Percentiles rank a stretch among this genome's conserved stretches.
These are phyloP conservation scores for Aplocera efformata DNA, from an alignment of 2,888 invertebrate genomes.

Conservation along the genomic window DNA sequence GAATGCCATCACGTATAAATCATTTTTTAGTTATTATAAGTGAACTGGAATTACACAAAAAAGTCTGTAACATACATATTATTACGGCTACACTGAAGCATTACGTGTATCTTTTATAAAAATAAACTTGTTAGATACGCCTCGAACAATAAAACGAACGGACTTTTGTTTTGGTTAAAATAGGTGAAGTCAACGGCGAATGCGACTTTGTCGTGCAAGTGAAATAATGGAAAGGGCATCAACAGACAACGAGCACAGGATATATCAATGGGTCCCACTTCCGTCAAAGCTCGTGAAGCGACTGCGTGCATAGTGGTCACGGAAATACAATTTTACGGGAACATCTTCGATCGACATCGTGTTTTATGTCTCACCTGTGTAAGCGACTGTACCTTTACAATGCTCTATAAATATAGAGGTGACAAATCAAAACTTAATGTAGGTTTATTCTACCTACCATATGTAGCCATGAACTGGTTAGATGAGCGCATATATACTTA, in stretches of 20 bases:
- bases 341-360: constrained; percentile 31
- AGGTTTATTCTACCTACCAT: background rate
- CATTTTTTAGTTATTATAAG: too few species aligned
- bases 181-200: background rate
- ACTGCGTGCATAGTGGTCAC: constrained; percentile 57
- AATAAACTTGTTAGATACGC: too few species aligned
- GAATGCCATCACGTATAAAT: too few species aligned
- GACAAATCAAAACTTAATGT: constrained; percentile 9
- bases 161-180: too few species aligned
- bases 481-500: too few species aligned
- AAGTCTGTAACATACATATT: too few species aligned
- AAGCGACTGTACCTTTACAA: constrained; percentile 14
- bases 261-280: constrained; percentile 38
- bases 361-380: constrained; percentile 25
- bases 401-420: constrained; percentile 16
- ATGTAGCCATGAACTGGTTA: too few species aligned
- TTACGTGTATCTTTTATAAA: too few species aligned
- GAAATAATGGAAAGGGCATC: constrained; percentile 35
- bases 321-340: constrained; percentile 32
- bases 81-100: too few species aligned
- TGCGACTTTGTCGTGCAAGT: constrained; percentile 11
- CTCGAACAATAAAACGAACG: too few species aligned
- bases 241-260: constrained; percentile 37
- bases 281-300: constrained; percentile 46
- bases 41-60: too few species aligned